These are phyloP conservation scores for Odontothrips loti DNA, from an alignment of 2,888 invertebrate genomes.

Conservation along the genomic window DNA sequence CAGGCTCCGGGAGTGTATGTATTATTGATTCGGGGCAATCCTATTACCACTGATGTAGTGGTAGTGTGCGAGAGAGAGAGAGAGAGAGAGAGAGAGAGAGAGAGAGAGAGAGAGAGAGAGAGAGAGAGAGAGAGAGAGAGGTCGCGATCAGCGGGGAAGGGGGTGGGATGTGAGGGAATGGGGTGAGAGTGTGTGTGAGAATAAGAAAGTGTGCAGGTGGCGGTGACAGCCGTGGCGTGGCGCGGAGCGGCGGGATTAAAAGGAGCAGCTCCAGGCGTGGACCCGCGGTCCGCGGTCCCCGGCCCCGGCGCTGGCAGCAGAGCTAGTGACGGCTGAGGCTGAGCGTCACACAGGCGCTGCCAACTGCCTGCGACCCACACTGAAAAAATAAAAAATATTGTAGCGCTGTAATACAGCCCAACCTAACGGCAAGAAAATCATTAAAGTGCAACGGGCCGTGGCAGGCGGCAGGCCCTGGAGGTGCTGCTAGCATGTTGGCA, in stretches of 20 bases:
- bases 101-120: neutral
- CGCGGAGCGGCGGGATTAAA: neutral
- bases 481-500: too few relatives aligned
- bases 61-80: neutral
- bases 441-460: too few relatives aligned
- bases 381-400: too few relatives aligned
- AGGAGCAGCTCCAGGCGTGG: neutral
- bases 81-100: neutral
- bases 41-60: conserved; percentile 18
- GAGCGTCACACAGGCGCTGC: too few relatives aligned
- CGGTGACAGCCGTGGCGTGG: neutral
- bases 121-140: neutral
- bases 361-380: too few relatives aligned
- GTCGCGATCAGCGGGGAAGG: neutral
- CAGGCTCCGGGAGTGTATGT: conserved; percentile 17
- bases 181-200: neutral
- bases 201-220: conserved; percentile 24
- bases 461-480: too few relatives aligned
- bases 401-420: too few relatives aligned
- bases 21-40: conserved; percentile 24
- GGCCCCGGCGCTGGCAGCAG: too few relatives aligned
- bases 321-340: too few relatives aligned
- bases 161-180: neutral
- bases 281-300: neutral
- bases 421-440: too few relatives aligned